Evolutionary conservation across 2,113 vertebrate genomes (phyloP).

Genomic region (Sakesphorus luctuosus): DNA sequence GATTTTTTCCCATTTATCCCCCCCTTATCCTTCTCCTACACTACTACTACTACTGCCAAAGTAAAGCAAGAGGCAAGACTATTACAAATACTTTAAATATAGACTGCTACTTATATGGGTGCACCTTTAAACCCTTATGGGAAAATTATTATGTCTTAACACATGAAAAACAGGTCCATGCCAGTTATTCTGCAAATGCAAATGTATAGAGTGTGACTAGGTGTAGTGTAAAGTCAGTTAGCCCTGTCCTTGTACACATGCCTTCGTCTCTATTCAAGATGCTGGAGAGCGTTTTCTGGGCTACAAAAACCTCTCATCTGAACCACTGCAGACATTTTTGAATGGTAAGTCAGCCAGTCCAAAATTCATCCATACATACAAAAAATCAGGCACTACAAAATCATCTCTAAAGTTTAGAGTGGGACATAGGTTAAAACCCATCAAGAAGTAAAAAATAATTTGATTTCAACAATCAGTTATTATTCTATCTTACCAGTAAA

Average conservation of each 20-base stretch:
- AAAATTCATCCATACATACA: not conserved
- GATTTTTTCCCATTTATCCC: not conserved
- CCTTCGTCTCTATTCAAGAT: not conserved
- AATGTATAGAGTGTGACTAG: not conserved
- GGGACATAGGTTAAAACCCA: not conserved
- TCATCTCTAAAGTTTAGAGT: not conserved
- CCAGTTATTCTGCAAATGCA: not conserved
- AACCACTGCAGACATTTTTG: not conserved
- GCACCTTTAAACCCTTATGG: not conserved
- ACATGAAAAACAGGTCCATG: not conserved
- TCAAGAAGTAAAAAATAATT: not conserved
- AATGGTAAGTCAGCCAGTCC: not conserved
- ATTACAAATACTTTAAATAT: not conserved
- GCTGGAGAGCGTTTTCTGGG: not conserved
- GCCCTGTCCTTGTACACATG: not conserved
- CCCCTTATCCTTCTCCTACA: not conserved
- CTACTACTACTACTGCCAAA: not conserved
- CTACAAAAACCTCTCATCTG: not conserved
- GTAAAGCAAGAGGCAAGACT: not conserved
- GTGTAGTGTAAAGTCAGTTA: not conserved
- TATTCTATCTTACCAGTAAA: not conserved
- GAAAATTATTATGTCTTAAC: not conserved
- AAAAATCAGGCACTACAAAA: not conserved
- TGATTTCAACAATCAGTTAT: not conserved
- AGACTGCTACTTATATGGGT: too few species aligned